Conservation (phyloP, 1,140 invertebrate species). For the Thalassaphorura encarpata region DNA sequence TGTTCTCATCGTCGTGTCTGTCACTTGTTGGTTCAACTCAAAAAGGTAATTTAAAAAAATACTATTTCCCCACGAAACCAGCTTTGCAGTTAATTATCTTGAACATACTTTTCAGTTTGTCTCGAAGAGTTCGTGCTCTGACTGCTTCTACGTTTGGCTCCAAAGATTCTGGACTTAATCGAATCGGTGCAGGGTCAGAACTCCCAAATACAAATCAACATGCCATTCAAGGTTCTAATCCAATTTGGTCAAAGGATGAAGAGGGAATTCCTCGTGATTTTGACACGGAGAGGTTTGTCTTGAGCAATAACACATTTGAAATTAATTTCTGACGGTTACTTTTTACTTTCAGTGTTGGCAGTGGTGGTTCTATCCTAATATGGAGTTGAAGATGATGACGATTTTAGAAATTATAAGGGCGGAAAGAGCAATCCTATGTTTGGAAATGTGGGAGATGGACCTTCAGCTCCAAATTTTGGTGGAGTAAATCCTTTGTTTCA, state of each 20-base stretch:
- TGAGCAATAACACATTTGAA: neutral
- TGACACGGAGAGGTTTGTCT: conserved; percentile 25
- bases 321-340: conserved; percentile 8
- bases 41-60: conserved; percentile 21
- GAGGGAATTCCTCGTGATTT: conserved; percentile 38
- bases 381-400: conserved; percentile 51
- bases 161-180: conserved; percentile 47
- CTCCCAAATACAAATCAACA: conserved; percentile 57
- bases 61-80: neutral
- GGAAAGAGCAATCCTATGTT: neutral
- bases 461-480: no score
- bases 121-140: conserved; percentile 45
- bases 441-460: no score
- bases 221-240: conserved; percentile 55
- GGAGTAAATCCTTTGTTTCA: neutral
- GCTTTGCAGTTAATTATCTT: neutral
- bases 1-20: neutral
- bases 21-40: conserved; percentile 20
- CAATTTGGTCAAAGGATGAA: conserved; percentile 41
- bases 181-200: conserved; percentile 37
- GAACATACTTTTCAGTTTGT: conserved; percentile 37
- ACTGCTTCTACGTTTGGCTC: conserved; percentile 51
- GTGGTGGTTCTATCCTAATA: conserved; percentile 52
- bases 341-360: conserved; percentile 41
- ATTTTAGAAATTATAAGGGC: conserved; percentile 39